Conservation (phyloP, 1,140 invertebrate species). For the Orussus abietinus region DNA sequence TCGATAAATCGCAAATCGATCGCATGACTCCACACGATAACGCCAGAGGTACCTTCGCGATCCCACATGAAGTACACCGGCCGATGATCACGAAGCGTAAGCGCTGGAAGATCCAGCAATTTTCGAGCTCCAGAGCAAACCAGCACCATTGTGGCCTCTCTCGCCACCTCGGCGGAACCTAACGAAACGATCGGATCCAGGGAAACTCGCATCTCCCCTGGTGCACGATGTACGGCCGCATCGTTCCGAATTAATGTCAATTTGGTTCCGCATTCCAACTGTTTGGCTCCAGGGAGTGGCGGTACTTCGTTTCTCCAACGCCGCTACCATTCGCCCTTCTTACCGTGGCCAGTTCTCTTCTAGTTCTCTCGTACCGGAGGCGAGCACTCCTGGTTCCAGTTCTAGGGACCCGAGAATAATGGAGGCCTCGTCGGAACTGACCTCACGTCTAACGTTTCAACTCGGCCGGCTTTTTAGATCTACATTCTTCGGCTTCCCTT, state of each 20-base stretch:
- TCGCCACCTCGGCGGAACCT: too few species aligned
- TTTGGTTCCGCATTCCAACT: slow-evolving; percentile 30
- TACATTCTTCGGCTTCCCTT: too few species aligned
- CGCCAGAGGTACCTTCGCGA: too few species aligned
- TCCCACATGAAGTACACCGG: too few species aligned
- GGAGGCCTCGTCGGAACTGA: not conserved
- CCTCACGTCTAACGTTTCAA: too few species aligned
- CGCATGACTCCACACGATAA: slow-evolving; percentile 4
- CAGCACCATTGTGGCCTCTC: too few species aligned
- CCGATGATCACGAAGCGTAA: slow-evolving; percentile 7
- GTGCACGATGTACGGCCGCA: slow-evolving; percentile 11
- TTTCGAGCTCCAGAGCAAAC: not conserved
- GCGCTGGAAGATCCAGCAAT: not conserved
- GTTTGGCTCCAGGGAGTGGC: slow-evolving; percentile 6
- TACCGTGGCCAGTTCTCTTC: slow-evolving; percentile 3
- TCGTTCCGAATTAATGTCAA: slow-evolving; percentile 28
- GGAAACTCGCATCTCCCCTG: slow-evolving; percentile 2
- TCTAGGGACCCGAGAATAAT: not conserved
- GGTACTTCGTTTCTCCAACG: too few species aligned
- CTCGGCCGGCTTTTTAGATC: too few species aligned
- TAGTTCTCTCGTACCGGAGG: not conserved
- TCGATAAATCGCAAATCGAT: too few species aligned
- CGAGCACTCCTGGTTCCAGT: not conserved
- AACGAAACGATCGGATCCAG: not conserved
- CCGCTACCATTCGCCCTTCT: not conserved